Evolutionary conservation across 2,113 vertebrate genomes (phyloP).

Genomic region (Thunnus thynnus): DNA sequence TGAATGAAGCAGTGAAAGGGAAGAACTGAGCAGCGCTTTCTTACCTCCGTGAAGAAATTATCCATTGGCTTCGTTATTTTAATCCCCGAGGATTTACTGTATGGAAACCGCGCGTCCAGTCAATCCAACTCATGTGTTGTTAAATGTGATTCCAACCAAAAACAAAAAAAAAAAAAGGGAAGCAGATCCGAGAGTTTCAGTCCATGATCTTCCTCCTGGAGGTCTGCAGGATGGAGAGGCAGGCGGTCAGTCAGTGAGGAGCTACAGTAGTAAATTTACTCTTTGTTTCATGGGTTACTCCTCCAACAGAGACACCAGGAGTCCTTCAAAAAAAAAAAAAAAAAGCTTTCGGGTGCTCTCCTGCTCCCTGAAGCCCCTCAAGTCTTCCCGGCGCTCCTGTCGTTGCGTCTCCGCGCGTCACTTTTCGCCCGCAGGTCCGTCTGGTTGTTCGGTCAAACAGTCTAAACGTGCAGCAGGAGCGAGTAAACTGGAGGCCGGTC

Average conservation of each 20-base stretch:
- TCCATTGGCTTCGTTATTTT: slow-evolving; percentile 84
- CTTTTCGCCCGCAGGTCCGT: not conserved
- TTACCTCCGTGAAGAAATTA: slow-evolving; percentile 91
- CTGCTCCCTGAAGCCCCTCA: too few relatives aligned
- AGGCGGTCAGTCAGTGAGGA: not conserved
- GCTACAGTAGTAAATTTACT: slow-evolving; percentile 36
- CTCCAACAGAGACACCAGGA: slow-evolving; percentile 34
- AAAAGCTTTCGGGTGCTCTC: not conserved
- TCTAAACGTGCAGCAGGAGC: slow-evolving; percentile 11
- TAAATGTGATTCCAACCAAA: slow-evolving; percentile 33
- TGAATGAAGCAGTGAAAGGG: not conserved
- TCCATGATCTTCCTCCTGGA: slow-evolving; percentile 22
- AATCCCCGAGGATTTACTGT: slow-evolving; percentile 71
- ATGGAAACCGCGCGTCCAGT: slow-evolving; percentile 52
- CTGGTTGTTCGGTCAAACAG: slow-evolving; percentile 15
- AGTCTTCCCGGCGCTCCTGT: not conserved
- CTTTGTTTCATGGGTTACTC: slow-evolving; percentile 75
- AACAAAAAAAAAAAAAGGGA: not conserved
- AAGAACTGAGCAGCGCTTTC: slow-evolving; percentile 32
- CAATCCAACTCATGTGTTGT: slow-evolving; percentile 64
- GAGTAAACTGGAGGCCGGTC: slow-evolving; percentile 16
- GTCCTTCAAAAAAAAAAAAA: not conserved
- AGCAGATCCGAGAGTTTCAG: slow-evolving; percentile 29
- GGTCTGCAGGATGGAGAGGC: slow-evolving; percentile 4
- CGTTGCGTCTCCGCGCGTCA: not conserved